A percentile compares a stretch with the other conserved stretches of the same genome.
Evolutionary conservation across 2,113 vertebrate genomes (phyloP).

Genomic region (Formicarius rufipectus): DNA sequence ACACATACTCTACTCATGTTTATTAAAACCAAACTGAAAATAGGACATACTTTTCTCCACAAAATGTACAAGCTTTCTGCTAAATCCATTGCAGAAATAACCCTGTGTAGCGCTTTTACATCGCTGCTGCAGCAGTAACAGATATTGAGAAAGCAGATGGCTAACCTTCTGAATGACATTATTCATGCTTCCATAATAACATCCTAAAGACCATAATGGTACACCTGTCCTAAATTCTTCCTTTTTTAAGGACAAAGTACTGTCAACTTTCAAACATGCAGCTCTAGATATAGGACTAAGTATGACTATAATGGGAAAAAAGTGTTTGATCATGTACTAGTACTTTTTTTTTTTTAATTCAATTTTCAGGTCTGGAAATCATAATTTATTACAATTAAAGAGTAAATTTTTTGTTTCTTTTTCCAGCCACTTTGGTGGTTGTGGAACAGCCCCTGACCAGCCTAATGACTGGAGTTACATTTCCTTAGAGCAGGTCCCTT

Average conservation of each 20-base stretch:
- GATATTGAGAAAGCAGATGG: constrained; percentile 66
- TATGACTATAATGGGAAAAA: neutral
- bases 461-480: neutral
- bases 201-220: constrained; percentile 36
- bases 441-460: neutral
- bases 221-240: constrained; percentile 34
- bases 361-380: neutral
- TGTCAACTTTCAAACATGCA: neutral
- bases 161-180: constrained; percentile 56
- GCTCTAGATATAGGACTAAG: neutral
- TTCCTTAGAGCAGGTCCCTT: neutral
- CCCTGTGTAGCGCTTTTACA: neutral
- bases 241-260: neutral
- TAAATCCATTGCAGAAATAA: neutral
- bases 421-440: neutral
- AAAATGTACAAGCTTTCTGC: neutral
- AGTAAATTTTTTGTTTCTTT: neutral
- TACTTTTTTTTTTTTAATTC: neutral
- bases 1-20: neutral
- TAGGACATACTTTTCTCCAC: neutral
- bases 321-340: neutral
- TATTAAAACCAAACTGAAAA: neutral
- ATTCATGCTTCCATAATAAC: constrained; percentile 56
- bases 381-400: neutral
- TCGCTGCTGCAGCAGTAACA: neutral